A percentile compares a stretch with the other conserved stretches of the same genome.
phyloP scores from a whole-genome alignment of 2,113 vertebrate genomes.

The Chamaea fasciata region DNA sequence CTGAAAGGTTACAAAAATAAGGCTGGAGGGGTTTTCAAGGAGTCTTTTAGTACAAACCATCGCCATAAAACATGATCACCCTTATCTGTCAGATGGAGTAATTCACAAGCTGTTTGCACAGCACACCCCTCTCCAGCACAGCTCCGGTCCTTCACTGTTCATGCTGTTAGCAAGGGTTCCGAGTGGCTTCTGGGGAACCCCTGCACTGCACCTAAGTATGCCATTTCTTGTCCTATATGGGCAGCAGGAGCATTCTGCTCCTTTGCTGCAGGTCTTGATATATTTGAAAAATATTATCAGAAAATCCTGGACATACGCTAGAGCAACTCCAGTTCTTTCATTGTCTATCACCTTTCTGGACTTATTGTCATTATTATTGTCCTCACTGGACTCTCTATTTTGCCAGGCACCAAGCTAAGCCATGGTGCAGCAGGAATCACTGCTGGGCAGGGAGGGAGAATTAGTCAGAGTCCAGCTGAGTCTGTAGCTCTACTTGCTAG shows the following conservation, averaged over 20 bases:
- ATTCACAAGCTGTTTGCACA: not conserved
- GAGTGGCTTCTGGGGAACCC: not conserved
- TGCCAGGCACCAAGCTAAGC: not conserved
- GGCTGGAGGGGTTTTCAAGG: not conserved
- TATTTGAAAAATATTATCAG: not conserved
- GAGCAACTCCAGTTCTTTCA: not conserved
- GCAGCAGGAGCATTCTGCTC: not conserved
- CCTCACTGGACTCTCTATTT: not conserved
- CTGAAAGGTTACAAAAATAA: not conserved
- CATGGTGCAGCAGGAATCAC: not conserved
- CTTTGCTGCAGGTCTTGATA: not conserved
- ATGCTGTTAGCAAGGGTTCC: not conserved
- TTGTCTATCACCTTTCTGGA: not conserved
- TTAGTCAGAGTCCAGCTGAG: not conserved
- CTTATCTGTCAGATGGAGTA: not conserved
- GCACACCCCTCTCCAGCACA: not conserved
- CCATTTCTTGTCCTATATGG: not conserved
- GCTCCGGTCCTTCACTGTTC: not conserved
- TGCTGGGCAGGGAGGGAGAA: not conserved
- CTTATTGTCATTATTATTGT: not conserved
- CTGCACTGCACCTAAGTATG: not conserved
- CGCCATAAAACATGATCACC: rapidly evolving
- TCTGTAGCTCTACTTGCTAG: not conserved
- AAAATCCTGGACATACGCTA: not conserved
- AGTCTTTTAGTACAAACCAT: not conserved